Percentiles rank a stretch among this genome's conserved stretches.
Conservation (phyloP, 2,113 vertebrate species). For the Caranx melampygus region DNA sequence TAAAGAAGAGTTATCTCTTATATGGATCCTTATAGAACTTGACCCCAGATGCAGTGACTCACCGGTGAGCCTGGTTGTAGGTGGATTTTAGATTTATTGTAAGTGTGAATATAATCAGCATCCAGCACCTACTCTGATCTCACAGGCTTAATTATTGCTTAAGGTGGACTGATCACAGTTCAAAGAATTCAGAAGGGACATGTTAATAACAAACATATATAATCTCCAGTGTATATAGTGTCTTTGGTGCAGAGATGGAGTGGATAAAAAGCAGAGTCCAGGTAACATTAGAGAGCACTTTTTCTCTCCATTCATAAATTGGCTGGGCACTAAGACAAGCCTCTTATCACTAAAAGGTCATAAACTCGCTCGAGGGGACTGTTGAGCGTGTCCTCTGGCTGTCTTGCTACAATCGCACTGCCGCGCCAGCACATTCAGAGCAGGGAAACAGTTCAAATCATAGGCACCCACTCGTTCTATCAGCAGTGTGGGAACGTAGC, state of each 20-base stretch:
- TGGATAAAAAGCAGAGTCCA: constrained; percentile 42
- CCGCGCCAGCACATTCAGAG: constrained; percentile 55
- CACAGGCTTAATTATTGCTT: constrained; percentile 32
- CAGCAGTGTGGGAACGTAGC: constrained; percentile 25
- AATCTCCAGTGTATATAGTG: constrained; percentile 1
- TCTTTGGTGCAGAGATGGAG: constrained; percentile 27
- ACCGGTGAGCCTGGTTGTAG: background rate
- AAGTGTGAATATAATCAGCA: background rate
- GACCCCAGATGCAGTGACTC: background rate
- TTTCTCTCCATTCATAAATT: constrained; percentile 72
- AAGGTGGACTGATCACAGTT: constrained; percentile 18
- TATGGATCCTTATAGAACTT: constrained; percentile 20
- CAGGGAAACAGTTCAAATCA: constrained; percentile 45
- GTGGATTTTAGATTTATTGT: constrained; percentile 6
- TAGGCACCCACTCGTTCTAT: constrained; percentile 40
- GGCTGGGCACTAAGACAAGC: constrained; percentile 71
- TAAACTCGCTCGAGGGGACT: constrained; percentile 76
- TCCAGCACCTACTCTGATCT: background rate
- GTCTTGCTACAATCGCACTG: constrained; percentile 32
- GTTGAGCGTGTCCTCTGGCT: constrained; percentile 79
- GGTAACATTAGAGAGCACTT: constrained; percentile 71
- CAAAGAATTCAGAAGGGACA: constrained; percentile 31
- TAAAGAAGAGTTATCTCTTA: constrained; percentile 36
- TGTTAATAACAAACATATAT: constrained; percentile 35
- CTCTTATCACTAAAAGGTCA: constrained; percentile 84